Evolutionary conservation across 2,113 vertebrate genomes (phyloP).

Genomic region (Varanus salvator): DNA sequence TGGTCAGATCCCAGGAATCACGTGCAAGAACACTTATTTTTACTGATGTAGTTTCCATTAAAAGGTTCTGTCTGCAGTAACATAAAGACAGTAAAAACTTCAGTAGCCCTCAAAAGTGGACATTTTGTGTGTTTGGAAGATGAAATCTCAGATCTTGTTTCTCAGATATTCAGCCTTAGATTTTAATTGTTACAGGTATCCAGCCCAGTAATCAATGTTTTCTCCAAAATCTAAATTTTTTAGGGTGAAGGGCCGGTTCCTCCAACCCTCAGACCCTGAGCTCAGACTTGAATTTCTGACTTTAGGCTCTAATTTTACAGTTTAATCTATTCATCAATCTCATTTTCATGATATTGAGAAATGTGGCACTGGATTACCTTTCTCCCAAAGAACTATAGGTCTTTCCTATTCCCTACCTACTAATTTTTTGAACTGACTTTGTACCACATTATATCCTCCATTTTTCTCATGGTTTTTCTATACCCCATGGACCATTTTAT

Average conservation of each 20-base stretch:
- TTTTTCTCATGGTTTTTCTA: not conserved
- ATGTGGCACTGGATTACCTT: not conserved
- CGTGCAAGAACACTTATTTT: slow-evolving; percentile 20
- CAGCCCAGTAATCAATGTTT: not conserved
- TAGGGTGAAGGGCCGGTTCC: not conserved
- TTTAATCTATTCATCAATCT: not conserved
- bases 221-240: not conserved
- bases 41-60: not conserved
- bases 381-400: not conserved
- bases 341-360: not conserved
- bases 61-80: not conserved
- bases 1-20: not conserved
- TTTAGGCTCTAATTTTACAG: not conserved
- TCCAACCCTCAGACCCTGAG: not conserved
- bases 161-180: not conserved
- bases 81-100: not conserved
- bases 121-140: not conserved
- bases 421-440: not conserved
- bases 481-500: not conserved
- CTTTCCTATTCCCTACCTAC: not conserved
- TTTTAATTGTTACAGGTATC: not conserved
- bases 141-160: not conserved
- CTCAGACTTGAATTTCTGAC: not conserved
- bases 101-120: slow-evolving; percentile 1
- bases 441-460: not conserved